These are phyloP conservation scores for Hemichromis elongatus DNA, from an alignment of 2,113 vertebrate genomes.

Conservation along the genomic window DNA sequence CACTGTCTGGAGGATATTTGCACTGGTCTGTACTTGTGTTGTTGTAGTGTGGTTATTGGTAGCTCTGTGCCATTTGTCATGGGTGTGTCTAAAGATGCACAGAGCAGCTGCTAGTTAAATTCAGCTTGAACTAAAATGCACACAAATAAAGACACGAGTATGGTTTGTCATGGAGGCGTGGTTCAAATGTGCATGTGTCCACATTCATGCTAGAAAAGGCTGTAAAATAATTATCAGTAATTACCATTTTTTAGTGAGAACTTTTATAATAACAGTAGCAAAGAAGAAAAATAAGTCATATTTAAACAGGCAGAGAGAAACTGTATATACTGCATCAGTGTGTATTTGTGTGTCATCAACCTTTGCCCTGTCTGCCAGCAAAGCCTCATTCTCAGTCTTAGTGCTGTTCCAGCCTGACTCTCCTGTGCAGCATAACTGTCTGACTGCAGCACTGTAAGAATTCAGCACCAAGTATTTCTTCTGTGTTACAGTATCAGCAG, in stretches of 20 bases:
- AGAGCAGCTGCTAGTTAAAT: slow-evolving; percentile 41
- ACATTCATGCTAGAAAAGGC: background rate
- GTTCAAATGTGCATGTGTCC: background rate
- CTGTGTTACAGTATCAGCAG: background rate
- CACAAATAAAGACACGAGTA: background rate
- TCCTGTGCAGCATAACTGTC: background rate
- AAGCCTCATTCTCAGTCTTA: background rate
- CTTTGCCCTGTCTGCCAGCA: background rate
- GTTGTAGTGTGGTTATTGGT: background rate
- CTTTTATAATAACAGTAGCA: background rate
- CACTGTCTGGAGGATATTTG: slow-evolving; percentile 29
- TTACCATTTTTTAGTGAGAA: background rate
- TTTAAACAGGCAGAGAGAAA: background rate
- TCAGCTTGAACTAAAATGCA: slow-evolving; percentile 1
- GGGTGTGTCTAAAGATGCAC: background rate
- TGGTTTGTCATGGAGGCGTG: background rate
- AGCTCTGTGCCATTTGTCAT: background rate
- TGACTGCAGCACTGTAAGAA: background rate
- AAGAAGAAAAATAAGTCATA: background rate
- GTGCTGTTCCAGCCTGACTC: background rate
- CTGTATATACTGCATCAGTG: background rate
- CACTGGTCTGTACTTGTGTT: background rate
- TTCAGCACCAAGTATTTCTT: background rate
- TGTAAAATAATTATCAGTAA: background rate
- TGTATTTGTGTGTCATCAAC: background rate